Base-by-base conservation (phyloP, 2,888 invertebrate species). In the Plusia festucae region DNA sequence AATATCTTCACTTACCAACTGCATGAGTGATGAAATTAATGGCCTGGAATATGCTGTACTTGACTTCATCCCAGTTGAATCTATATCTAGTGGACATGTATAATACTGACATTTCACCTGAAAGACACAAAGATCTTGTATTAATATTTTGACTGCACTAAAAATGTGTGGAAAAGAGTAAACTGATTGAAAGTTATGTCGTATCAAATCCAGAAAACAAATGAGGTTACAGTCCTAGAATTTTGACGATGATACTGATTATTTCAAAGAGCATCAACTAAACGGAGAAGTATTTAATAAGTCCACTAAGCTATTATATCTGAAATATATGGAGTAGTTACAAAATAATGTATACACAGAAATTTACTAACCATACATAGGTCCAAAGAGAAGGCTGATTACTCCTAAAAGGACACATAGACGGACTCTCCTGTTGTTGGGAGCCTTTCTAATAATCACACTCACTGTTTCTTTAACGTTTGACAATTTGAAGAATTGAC, bases 331-430 rank as follows among this genome's bases (percentile, higher is more conserved):
- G n/a, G n/a, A n/a, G n/a, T n/a, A n/a, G n/a, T n/a, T n/a, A n/a
- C n/a, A n/a, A n/a, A n/a, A n/a, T n/a, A n/a, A n/a, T n/a, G n/a
- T n/a, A n/a, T n/a, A n/a, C n/a, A n/a, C n/a, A n/a, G n/a, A n/a
- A n/a, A 7, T 9, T 0, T 52, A 82, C 91, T 91, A 76, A 96
- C 96, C 96, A 78, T 91, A 93, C 85, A 95, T 88, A 1, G 96
- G 96, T 54, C 96, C 96, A 73, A 95, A 94, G 1, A 96, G 85
- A 20, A 96, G 83, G 70, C 92, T 90, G 0, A 93, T 93, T 1
- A 95, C 87, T 1, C 88, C 49, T 67, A 96, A 83, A 51, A 95
- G 88, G 1, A 91, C 73, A 53, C 89, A 90, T 16, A 96, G 86
- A 1, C 94, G 88, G 9, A 85, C 53, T 27, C 93, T 87, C 59